Conservation (phyloP, 2,888 invertebrate genomes). For the Athalia cordata region DNA sequence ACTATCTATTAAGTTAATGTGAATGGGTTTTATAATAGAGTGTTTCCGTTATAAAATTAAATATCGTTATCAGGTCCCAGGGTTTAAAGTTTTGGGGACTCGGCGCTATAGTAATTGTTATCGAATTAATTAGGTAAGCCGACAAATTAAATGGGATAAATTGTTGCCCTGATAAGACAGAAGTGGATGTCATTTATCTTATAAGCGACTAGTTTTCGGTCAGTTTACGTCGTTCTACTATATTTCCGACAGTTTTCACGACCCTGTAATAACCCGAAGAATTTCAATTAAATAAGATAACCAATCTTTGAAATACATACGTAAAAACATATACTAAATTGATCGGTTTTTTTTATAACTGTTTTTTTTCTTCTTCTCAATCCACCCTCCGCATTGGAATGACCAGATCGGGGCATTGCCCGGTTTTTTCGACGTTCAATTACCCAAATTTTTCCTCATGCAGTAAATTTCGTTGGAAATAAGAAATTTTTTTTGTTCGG, state of each 20-base stretch:
- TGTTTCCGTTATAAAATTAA: conserved; percentile 39
- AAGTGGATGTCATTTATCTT: conserved; percentile 45
- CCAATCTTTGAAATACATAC: conserved; percentile 24
- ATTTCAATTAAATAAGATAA: conserved; percentile 48
- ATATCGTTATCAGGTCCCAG: conserved; percentile 28
- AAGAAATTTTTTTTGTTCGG: background rate
- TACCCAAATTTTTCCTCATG: background rate
- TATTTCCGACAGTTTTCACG: conserved; percentile 27
- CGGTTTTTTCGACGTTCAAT: conserved; percentile 2
- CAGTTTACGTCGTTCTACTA: conserved; percentile 19
- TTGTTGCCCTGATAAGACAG: conserved; percentile 44
- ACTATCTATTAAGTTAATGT: conserved; percentile 36
- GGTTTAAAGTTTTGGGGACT: background rate
- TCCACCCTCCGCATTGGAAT: conserved; percentile 13
- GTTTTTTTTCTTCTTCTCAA: background rate
- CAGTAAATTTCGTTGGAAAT: background rate
- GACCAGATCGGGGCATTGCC: too few species aligned
- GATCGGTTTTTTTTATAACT: background rate
- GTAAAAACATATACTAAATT: background rate
- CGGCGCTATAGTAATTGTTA: conserved; percentile 35
- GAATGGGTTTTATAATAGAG: conserved; percentile 25
- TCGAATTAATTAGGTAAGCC: conserved; percentile 47
- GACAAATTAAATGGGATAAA: conserved; percentile 48
- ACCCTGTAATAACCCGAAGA: conserved; percentile 29
- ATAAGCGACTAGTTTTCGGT: conserved; percentile 31